Percentiles rank a stretch among this genome's conserved stretches.
Conservation (phyloP, 2,888 invertebrate species). For the Harpagoxenus sublaevis region DNA sequence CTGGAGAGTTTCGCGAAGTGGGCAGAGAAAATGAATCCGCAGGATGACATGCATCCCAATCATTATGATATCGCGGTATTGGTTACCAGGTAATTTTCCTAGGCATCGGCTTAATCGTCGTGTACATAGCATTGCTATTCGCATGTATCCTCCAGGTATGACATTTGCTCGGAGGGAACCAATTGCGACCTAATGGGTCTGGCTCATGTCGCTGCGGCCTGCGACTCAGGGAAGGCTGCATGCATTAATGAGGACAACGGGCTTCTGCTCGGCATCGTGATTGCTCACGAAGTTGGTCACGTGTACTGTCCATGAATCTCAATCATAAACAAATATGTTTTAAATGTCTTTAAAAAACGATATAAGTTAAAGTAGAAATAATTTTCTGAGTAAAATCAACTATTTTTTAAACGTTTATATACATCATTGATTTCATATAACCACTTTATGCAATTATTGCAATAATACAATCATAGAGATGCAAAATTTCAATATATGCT, state of each 20-base stretch:
- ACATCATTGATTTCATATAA: not conserved
- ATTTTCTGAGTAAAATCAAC: not conserved
- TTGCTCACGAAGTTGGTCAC: constrained; percentile 96
- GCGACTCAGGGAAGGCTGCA: constrained; percentile 94
- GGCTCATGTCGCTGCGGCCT: constrained; percentile 96
- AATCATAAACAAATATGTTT: not conserved
- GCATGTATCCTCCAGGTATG: constrained; percentile 71
- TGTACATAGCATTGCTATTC: not conserved
- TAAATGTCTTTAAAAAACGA: not conserved
- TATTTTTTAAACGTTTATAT: not conserved
- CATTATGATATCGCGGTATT: constrained; percentile 96
- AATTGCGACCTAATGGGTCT: constrained; percentile 92
- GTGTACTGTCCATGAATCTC: constrained; percentile 89
- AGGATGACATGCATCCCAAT: constrained; percentile 92
- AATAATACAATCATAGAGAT: not conserved
- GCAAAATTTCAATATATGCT: not conserved
- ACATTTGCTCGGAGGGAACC: constrained; percentile 75
- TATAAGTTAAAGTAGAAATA: not conserved
- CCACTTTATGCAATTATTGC: not conserved
- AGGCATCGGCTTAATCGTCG: not conserved
- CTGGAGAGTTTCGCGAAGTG: constrained; percentile 90
- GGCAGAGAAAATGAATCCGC: constrained; percentile 90
- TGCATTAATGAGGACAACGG: constrained; percentile 97
- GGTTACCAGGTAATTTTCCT: constrained; percentile 91
- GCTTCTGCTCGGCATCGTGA: constrained; percentile 94